Conservation (phyloP, 2,888 invertebrate species). For the Aspidapion aeneum region DNA sequence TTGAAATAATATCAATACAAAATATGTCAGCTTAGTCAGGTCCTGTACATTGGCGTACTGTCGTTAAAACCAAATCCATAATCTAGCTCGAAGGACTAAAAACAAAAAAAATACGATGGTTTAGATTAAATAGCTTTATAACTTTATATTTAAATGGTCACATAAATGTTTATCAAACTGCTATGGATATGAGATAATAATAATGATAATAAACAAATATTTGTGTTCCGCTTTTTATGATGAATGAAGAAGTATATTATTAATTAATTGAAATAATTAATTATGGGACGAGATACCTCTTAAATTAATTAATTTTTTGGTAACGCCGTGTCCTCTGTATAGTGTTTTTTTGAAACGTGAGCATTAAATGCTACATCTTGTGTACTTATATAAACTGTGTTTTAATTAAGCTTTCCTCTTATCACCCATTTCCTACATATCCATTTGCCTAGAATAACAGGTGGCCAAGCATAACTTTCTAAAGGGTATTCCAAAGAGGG, state of each 20-base stretch:
- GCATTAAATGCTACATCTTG: constrained; percentile 53
- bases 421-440: too few relatives aligned
- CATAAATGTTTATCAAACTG: too few relatives aligned
- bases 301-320: constrained; percentile 49
- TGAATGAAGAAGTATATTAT: constrained; percentile 44
- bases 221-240: constrained; percentile 53
- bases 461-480: too few relatives aligned
- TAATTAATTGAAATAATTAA: constrained; percentile 45
- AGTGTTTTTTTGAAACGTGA: constrained; percentile 52
- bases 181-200: too few relatives aligned
- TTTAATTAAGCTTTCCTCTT: constrained; percentile 37
- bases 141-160: too few relatives aligned
- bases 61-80: not conserved
- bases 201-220: too few relatives aligned
- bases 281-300: constrained; percentile 50
- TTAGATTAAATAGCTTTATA: too few relatives aligned
- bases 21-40: too few relatives aligned
- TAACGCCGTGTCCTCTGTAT: constrained; percentile 52
- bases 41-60: not conserved
- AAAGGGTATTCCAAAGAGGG: too few relatives aligned
- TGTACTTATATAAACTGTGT: constrained; percentile 50
- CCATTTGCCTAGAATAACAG: too few relatives aligned
- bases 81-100: not conserved
- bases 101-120: too few relatives aligned
- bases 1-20: too few relatives aligned